Conservation (phyloP, 2,113 vertebrate genomes). For the Paraplagusia blochii region DNA sequence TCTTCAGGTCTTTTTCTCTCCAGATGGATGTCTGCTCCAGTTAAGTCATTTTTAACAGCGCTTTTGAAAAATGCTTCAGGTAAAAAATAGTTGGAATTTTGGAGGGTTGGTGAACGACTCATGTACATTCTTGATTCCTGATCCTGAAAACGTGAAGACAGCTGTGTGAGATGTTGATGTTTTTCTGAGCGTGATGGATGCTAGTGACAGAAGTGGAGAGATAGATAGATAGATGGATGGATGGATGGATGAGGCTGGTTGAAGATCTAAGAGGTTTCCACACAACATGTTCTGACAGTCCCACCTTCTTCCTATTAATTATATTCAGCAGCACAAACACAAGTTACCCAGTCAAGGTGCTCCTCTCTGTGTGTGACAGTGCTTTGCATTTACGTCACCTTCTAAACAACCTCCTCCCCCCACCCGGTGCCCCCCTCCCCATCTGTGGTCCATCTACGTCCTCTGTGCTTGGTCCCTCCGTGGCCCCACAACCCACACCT, state of each 20-base stretch:
- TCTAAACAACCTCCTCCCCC: constrained; percentile 30
- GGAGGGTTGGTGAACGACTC: no score
- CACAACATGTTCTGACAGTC: constrained; percentile 69
- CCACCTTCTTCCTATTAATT: constrained; percentile 64
- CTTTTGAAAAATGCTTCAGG: constrained; percentile 4
- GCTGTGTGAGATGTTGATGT: constrained; percentile 5
- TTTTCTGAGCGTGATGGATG: constrained; percentile 2
- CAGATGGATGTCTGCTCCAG: not conserved
- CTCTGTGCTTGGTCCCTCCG: constrained; percentile 46
- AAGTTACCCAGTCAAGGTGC: constrained; percentile 46
- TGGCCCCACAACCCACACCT: constrained; percentile 7
- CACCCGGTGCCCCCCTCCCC: constrained; percentile 35
- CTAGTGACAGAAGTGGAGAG: constrained; percentile 12
- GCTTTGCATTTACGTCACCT: constrained; percentile 47
- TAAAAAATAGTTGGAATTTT: constrained; percentile 4
- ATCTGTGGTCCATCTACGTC: constrained; percentile 38
- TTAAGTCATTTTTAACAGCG: not conserved
- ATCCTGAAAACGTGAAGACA: constrained; percentile 9
- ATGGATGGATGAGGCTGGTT: constrained; percentile 23
- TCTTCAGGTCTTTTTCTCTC: not conserved
- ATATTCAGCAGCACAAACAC: constrained; percentile 56
- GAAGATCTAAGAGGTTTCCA: constrained; percentile 51
- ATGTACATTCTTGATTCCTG: not conserved
- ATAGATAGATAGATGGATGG: constrained; percentile 21
- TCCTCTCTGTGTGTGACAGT: constrained; percentile 53